These are phyloP conservation scores for Calonectris borealis DNA, from an alignment of 2,113 vertebrate species.

Conservation along the genomic window DNA sequence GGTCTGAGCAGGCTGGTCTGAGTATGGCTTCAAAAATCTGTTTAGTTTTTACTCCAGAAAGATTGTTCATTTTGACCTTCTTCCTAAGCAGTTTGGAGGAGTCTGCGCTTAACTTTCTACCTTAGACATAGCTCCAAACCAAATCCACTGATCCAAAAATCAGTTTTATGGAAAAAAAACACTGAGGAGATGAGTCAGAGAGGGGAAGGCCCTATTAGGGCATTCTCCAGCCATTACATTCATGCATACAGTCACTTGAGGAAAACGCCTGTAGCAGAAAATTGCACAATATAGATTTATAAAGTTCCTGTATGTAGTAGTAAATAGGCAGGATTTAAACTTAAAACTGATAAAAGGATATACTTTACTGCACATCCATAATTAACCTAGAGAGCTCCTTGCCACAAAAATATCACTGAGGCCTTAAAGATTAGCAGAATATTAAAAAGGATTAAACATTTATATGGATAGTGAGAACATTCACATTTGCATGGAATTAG, in stretches of 20 bases:
- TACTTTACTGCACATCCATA: slow-evolving; percentile 33
- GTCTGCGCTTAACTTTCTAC: neutral
- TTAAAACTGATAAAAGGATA: slow-evolving; percentile 46
- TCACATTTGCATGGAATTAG: neutral
- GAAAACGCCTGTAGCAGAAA: slow-evolving; percentile 8
- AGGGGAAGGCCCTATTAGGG: neutral
- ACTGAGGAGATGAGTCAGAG: neutral
- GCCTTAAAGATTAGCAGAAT: slow-evolving; percentile 50
- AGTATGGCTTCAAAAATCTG: neutral
- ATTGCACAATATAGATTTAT: slow-evolving; percentile 9
- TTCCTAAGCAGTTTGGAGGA: neutral
- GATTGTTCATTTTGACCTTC: neutral
- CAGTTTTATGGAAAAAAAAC: neutral
- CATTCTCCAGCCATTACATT: neutral
- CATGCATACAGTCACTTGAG: neutral
- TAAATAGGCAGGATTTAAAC: slow-evolving; percentile 48
- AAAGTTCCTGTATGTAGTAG: neutral
- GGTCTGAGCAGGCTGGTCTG: neutral
- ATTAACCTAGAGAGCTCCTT: slow-evolving; percentile 37
- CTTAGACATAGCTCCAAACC: neutral
- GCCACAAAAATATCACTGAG: slow-evolving; percentile 41
- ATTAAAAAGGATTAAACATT: slow-evolving; percentile 57
- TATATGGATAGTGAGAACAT: slow-evolving; percentile 37
- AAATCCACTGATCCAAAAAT: neutral
- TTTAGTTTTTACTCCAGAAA: neutral